A percentile compares a stretch with the other conserved stretches of the same genome.
These are phyloP conservation scores for Steinernema feltiae DNA, from an alignment of 1,140 invertebrate species.

Conservation along the genomic window DNA sequence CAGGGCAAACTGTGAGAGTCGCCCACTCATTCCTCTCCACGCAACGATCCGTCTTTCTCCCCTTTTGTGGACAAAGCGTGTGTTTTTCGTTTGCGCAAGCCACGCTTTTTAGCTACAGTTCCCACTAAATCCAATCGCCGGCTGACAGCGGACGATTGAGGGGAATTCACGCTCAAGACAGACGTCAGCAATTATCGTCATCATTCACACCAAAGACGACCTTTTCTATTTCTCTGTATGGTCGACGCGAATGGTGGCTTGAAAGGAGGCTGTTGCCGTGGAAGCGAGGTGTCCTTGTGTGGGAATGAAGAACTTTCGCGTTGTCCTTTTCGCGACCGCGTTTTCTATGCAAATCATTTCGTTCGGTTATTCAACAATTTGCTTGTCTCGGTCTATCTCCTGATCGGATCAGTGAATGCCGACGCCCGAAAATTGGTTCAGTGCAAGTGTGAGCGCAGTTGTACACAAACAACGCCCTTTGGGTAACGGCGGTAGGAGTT, in stretches of 20 bases:
- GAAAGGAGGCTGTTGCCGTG: too few species aligned
- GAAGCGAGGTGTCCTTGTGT: not conserved
- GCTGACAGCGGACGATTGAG: not conserved
- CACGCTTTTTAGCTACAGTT: not conserved
- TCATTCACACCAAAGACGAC: constrained; percentile 5
- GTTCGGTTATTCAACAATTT: not conserved
- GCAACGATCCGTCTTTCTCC: not conserved
- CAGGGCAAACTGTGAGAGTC: not conserved
- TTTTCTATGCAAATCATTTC: too few species aligned
- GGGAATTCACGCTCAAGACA: not conserved
- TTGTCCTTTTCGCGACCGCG: too few species aligned
- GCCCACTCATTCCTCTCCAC: not conserved
- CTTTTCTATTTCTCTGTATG: not conserved
- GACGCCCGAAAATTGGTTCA: not conserved
- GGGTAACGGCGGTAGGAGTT: not conserved
- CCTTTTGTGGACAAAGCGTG: not conserved
- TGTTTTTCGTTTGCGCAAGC: not conserved
- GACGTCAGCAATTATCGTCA: constrained; percentile 11
- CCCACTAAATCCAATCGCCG: not conserved
- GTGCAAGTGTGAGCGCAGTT: not conserved
- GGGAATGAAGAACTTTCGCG: too few species aligned
- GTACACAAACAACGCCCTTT: not conserved
- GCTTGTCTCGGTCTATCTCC: not conserved
- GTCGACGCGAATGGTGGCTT: not conserved
- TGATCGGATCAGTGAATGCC: not conserved